Conservation (phyloP, 2,797 vertebrate genomes). For the Parauchenoglanis punctatus region DNA sequence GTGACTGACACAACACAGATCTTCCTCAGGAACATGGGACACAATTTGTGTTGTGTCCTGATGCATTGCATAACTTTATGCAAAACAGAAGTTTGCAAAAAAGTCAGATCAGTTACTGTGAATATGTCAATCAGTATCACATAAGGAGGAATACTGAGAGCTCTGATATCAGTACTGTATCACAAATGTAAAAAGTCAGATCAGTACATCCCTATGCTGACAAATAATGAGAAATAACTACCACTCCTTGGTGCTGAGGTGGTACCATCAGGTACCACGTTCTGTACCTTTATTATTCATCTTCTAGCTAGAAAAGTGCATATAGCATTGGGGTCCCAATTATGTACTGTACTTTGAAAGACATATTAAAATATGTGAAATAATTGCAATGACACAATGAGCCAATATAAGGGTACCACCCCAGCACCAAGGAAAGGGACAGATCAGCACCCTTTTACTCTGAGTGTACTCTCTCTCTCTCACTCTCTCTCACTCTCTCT, state of each 20-base stretch:
- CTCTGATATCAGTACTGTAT: neutral
- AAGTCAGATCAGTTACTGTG: neutral
- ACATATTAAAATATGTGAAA: neutral
- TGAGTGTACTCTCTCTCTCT: neutral
- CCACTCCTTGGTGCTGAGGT: neutral
- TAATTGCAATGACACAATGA: neutral
- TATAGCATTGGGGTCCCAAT: neutral
- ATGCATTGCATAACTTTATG: neutral
- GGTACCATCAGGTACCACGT: neutral
- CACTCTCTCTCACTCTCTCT: no score
- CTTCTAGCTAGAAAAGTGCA: neutral
- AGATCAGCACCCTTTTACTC: neutral
- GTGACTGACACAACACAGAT: neutral
- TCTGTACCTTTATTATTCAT: neutral
- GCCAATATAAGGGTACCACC: no score
- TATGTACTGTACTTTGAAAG: neutral
- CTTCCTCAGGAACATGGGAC: neutral
- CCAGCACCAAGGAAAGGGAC: neutral
- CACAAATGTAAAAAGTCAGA: neutral
- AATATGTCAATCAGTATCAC: neutral
- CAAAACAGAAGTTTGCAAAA: neutral
- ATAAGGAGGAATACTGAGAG: neutral
- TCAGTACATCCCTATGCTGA: neutral
- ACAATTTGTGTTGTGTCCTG: neutral
- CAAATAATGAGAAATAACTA: neutral